Conservation (phyloP, 2,888 invertebrate species). For the Drosophila robusta region DNA sequence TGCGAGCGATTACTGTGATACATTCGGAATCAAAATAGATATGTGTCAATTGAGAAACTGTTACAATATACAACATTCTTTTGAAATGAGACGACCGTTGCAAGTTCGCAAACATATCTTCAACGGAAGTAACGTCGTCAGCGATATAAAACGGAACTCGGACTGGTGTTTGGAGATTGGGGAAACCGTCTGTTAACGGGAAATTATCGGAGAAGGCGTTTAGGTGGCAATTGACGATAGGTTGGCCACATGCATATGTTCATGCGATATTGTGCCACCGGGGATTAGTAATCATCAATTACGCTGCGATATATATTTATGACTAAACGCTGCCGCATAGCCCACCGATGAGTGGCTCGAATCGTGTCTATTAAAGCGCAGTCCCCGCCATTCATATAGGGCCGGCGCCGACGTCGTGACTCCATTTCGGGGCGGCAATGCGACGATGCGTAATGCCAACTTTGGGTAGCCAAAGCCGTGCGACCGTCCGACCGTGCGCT, state of each 20-base stretch:
- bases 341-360: conserved; percentile 62
- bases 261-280: conserved; percentile 36
- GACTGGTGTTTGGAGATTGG: conserved; percentile 8
- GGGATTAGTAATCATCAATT: conserved; percentile 73
- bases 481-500: conserved; percentile 12
- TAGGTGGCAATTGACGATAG: conserved; percentile 34
- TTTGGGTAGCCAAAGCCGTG: conserved; percentile 53
- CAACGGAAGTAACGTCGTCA: conserved; percentile 28
- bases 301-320: conserved; percentile 66
- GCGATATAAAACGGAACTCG: conserved; percentile 36
- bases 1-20: not conserved
- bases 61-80: not conserved
- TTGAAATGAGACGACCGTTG: not conserved
- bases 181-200: conserved; percentile 6
- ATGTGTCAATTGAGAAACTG: not conserved
- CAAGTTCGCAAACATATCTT: conserved; percentile 7
- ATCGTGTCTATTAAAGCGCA: conserved; percentile 64
- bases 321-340: conserved; percentile 68
- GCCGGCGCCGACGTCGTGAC: conserved; percentile 59
- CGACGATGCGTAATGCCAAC: conserved; percentile 71
- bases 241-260: conserved; percentile 23
- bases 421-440: conserved; percentile 59
- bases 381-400: conserved; percentile 28
- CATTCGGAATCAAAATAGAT: not conserved
- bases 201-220: conserved; percentile 40